A percentile compares a stretch with the other conserved stretches of the same genome.
phyloP scores from a whole-genome alignment of 2,797 vertebrate species.

The Leptatherina wallacei region DNA sequence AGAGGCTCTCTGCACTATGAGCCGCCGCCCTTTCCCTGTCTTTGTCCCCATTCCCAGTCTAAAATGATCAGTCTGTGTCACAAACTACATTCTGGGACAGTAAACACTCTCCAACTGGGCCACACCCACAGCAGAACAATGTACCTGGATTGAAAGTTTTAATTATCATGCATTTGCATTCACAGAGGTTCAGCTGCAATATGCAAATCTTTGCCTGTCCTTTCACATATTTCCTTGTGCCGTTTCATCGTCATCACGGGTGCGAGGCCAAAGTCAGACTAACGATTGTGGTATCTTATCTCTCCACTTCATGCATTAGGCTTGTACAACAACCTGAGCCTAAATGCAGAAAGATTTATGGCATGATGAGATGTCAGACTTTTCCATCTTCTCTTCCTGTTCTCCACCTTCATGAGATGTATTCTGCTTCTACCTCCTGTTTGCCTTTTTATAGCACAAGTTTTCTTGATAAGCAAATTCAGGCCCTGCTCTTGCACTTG shows the following conservation, averaged over 20 bases:
- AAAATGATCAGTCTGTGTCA: conserved; percentile 64
- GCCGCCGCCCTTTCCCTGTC: conserved; percentile 71
- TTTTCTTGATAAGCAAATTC: background rate
- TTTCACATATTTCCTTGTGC: conserved; percentile 3
- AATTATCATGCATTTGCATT: conserved; percentile 18
- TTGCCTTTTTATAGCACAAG: background rate
- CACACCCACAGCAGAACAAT: conserved; percentile 69
- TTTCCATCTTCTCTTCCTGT: background rate
- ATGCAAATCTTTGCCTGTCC: conserved; percentile 1
- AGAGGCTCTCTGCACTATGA: conserved; percentile 50
- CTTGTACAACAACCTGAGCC: conserved; percentile 4
- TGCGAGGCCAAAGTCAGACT: background rate
- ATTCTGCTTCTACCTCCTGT: background rate
- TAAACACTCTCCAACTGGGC: conserved; percentile 47
- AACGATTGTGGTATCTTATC: background rate
- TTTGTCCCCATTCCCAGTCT: conserved; percentile 68
- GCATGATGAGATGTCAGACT: background rate
- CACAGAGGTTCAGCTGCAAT: conserved; percentile 14
- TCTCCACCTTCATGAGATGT: background rate
- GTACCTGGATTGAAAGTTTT: conserved; percentile 55
- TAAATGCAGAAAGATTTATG: background rate
- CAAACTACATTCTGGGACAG: conserved; percentile 64
- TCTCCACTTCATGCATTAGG: background rate
- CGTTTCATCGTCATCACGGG: background rate
- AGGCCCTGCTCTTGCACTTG: background rate